phyloP scores from a whole-genome alignment of 1,140 invertebrate species.

The Sitophilus oryzae region DNA sequence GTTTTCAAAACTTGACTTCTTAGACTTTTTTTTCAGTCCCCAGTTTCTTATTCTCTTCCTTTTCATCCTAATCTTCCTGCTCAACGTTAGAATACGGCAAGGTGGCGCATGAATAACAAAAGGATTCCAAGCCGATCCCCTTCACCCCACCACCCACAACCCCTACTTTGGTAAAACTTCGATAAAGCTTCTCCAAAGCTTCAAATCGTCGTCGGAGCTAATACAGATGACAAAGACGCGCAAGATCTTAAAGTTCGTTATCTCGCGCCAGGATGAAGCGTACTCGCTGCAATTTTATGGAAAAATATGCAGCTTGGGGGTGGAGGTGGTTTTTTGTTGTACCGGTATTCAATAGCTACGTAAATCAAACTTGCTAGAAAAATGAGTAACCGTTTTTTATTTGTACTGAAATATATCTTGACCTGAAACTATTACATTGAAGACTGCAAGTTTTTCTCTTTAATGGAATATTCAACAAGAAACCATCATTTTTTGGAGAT shows the following conservation, averaged over 20 bases:
- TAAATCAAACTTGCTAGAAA: neutral
- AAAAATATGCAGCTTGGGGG: conserved; percentile 15
- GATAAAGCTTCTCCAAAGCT: conserved; percentile 22
- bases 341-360: neutral
- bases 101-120: conserved; percentile 25
- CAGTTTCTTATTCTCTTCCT: too few species aligned
- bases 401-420: too few species aligned
- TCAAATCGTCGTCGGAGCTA: conserved; percentile 9
- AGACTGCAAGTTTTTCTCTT: too few species aligned
- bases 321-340: neutral
- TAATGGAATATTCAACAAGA: too few species aligned
- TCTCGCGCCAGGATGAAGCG: conserved; percentile 17
- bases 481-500: too few species aligned
- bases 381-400: neutral
- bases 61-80: too few species aligned
- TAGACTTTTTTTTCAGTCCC: too few species aligned
- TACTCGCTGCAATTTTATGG: conserved; percentile 7
- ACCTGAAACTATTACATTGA: too few species aligned
- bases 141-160: conserved; percentile 10
- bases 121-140: conserved; percentile 6
- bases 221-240: conserved; percentile 18
- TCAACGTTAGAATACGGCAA: neutral
- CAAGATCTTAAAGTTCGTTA: conserved; percentile 24
- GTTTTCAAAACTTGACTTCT: too few species aligned
- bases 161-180: conserved; percentile 24